Evolutionary conservation across 1,140 invertebrate species (phyloP), one percentile per base, ranked within the genome.

Genomic region (Pseudomyrmex dendroicus): DNA sequence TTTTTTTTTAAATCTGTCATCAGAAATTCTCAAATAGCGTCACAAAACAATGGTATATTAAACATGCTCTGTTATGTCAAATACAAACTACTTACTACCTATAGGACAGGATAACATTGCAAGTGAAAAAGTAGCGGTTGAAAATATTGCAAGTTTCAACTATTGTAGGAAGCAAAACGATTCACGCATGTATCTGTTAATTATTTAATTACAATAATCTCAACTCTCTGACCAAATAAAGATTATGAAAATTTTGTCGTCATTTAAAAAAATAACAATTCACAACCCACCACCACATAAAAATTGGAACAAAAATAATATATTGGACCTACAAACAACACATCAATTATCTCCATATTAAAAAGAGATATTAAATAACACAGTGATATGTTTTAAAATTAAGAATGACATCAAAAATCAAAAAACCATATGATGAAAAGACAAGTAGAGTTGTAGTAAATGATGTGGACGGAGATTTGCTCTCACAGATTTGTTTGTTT

Each of bases 311-410:
- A 22, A 83, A 46, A 44, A 80, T 74, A 52, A 85, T 72, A 76
- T 82, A 52, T 52, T 52, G 56, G 70, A 73, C 83, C 80, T 82
- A 72, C 68, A 63, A 84, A 35, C 35, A 62, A 74, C 86, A 88
- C 83, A 88, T 67, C 70, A 87, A 73, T 76, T 50, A 57, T 72
- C 35, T 72, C 50, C n/a, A 85, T 54, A 62, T 54, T 77, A 86
- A 50, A 70, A 57, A 52, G 77, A 54, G 56, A 73, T 70, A 70
- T 88, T 85, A 85, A 88, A 83, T 82, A 90, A 86, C 86, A 91
- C 88, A 92, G 89, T 87, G 90, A 86, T 91, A 92, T 91, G 91
- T 89, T 91, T 86, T 77, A 62, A 20, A 12, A 9, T 22, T 35
- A 35, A 44, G 10, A 22, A 0, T 7, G 10, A 57, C 0, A 70